Conservation (phyloP, 2,797 vertebrate genomes). For the Leptoclinus maculatus region DNA sequence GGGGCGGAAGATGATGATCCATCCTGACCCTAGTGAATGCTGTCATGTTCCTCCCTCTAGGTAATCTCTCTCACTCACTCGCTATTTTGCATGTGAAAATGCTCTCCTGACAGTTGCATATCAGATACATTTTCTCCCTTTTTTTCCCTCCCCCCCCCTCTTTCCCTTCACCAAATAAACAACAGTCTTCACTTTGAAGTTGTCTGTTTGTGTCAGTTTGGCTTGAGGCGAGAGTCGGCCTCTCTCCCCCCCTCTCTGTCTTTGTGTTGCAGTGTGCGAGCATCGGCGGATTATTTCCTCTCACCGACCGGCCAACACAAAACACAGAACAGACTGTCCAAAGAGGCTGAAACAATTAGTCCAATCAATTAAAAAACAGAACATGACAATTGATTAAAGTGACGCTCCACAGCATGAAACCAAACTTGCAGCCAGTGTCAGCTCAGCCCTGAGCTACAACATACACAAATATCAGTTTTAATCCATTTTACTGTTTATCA, state of each 20-base stretch:
- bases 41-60: constrained; percentile 84
- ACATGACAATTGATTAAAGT: constrained; percentile 6
- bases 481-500: neutral
- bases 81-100: constrained; percentile 85
- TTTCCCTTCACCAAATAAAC: constrained; percentile 81
- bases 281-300: constrained; percentile 66
- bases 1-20: constrained; percentile 79
- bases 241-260: constrained; percentile 70
- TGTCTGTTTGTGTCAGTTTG: constrained; percentile 85
- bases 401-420: neutral
- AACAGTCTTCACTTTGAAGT: constrained; percentile 86
- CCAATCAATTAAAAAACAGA: constrained; percentile 44
- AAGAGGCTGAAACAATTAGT: constrained; percentile 39
- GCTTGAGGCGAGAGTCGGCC: constrained; percentile 81
- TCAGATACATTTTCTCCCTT: constrained; percentile 77
- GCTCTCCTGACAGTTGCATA: constrained; percentile 84
- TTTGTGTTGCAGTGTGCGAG: constrained; percentile 74
- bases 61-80: constrained; percentile 84
- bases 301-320: constrained; percentile 60
- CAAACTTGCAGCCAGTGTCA: constrained; percentile 14
- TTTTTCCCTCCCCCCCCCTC: neutral
- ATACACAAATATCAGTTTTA: neutral
- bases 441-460: neutral
- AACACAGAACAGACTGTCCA: no score
- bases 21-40: constrained; percentile 83